Percentiles rank a stretch among this genome's conserved stretches.
These are phyloP conservation scores for Serilophus lunatus DNA, from an alignment of 2,113 vertebrate species.

Conservation along the genomic window DNA sequence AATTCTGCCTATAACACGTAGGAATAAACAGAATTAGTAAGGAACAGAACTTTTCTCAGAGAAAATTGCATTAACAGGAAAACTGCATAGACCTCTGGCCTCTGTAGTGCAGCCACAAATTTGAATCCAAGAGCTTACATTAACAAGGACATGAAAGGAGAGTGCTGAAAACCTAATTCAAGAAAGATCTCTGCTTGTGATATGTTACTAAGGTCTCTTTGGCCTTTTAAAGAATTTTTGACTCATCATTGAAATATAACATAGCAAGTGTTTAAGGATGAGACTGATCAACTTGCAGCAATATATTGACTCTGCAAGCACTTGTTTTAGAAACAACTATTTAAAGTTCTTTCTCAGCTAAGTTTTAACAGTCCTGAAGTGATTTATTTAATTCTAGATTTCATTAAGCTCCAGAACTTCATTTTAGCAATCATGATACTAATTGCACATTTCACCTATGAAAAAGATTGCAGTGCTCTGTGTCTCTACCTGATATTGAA, in stretches of 20 bases:
- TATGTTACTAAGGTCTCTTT: background rate
- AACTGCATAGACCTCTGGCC: background rate
- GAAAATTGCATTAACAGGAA: background rate
- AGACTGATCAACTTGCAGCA: background rate
- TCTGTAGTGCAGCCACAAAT: background rate
- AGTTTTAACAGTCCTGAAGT: background rate
- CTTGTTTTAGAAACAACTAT: background rate
- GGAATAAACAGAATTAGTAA: background rate
- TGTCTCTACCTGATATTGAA: background rate
- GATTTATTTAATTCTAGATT: constrained; percentile 13
- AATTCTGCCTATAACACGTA: background rate
- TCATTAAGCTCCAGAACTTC: background rate
- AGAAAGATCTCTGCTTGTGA: background rate
- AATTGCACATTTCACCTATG: background rate
- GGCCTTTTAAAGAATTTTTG: background rate
- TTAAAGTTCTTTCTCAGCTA: background rate
- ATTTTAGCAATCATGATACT: background rate
- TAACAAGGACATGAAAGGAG: background rate
- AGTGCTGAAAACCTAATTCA: background rate
- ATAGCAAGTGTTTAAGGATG: background rate
- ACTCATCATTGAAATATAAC: background rate
- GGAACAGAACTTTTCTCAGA: background rate
- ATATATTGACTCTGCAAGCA: background rate
- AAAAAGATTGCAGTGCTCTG: background rate
- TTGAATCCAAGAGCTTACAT: background rate